Evolutionary conservation across 2,113 vertebrate species (phyloP).

Genomic region (Lethenteron camtschaticum): DNA sequence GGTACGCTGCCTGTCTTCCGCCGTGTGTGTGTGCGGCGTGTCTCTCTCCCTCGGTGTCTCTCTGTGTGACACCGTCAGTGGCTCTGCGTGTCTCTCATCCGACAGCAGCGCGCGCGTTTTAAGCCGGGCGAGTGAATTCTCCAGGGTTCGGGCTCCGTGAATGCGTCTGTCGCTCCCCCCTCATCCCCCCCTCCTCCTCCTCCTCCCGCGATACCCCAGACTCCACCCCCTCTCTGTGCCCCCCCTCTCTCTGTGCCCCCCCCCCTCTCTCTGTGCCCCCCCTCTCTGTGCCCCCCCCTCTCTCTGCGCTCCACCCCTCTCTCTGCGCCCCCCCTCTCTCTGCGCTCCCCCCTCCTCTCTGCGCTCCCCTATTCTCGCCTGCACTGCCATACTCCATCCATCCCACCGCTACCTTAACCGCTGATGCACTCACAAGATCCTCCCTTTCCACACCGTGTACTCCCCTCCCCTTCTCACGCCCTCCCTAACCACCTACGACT

Average conservation of each 20-base stretch:
- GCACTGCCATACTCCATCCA: neutral
- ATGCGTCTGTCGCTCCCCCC: too few relatives aligned
- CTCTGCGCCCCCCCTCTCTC: neutral
- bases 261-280: neutral
- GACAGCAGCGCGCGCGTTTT: too few relatives aligned
- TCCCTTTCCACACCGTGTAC: slow-evolving; percentile 1
- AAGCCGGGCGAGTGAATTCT: too few relatives aligned
- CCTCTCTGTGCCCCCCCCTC: neutral
- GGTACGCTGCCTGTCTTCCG: too few relatives aligned
- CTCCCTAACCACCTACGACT: neutral
- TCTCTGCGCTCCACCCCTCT: neutral
- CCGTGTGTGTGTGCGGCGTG: too few relatives aligned
- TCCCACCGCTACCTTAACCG: neutral
- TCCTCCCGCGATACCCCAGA: neutral
- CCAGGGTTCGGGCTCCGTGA: too few relatives aligned
- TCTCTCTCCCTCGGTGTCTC: too few relatives aligned
- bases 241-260: neutral
- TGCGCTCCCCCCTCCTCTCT: neutral
- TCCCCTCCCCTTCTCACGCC: slow-evolving; percentile 2
- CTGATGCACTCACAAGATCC: neutral
- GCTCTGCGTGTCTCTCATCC: too few relatives aligned
- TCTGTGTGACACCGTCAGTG: too few relatives aligned
- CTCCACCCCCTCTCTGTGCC: neutral
- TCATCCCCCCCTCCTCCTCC: too few relatives aligned
- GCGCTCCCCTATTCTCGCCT: neutral